Evolutionary conservation across 2,113 vertebrate species (phyloP).

Genomic region (Mirza zaza): DNA sequence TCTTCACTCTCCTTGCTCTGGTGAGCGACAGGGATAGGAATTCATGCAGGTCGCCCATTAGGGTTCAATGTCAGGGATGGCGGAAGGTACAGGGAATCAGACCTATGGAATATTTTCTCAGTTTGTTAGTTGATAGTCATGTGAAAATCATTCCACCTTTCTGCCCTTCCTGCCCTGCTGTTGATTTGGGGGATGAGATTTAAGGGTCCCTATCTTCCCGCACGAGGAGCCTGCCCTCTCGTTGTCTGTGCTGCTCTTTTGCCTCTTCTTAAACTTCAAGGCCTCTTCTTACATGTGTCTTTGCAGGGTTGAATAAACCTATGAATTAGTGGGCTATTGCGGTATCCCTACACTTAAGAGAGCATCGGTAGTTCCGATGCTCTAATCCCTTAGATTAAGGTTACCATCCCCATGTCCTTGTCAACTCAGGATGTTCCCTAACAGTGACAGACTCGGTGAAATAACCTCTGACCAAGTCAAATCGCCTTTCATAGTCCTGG

Average conservation of each 20-base stretch:
- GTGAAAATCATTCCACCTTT: neutral
- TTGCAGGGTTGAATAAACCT: neutral
- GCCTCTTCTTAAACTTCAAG: neutral
- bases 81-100: neutral
- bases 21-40: neutral
- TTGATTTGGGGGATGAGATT: neutral
- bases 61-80: neutral
- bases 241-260: neutral
- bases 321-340: neutral
- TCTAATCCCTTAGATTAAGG: neutral
- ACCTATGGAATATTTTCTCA: neutral
- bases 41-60: neutral
- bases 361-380: neutral
- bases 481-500: neutral
- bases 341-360: neutral
- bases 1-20: neutral
- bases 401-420: neutral
- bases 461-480: neutral
- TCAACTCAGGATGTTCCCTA: neutral
- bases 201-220: neutral
- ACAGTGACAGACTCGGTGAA: neutral
- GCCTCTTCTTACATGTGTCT: neutral
- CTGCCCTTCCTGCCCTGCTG: neutral
- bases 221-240: neutral
- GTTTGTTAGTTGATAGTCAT: neutral